A percentile compares a stretch with the other conserved stretches of the same genome.
phyloP scores from a whole-genome alignment of 2,888 invertebrate species.

The Drosophila rubida region DNA sequence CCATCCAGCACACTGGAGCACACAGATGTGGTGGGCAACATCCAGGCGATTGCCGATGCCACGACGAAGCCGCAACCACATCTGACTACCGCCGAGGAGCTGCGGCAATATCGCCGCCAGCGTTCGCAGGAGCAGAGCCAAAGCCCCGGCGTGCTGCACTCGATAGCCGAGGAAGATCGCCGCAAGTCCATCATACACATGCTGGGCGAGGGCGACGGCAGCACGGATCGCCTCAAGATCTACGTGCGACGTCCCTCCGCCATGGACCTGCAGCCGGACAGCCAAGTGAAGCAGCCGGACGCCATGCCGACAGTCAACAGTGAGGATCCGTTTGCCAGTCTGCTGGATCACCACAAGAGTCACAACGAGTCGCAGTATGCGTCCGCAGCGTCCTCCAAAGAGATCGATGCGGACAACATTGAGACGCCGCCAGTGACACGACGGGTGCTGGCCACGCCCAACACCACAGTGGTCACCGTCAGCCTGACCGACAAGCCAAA shows the following conservation, averaged over 20 bases:
- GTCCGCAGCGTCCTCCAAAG: constrained; percentile 87
- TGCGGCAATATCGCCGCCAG: constrained; percentile 87
- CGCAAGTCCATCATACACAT: constrained; percentile 87
- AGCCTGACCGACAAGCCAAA: constrained; percentile 67
- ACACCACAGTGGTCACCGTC: constrained; percentile 77
- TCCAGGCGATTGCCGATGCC: constrained; percentile 92
- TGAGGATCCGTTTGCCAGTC: constrained; percentile 72
- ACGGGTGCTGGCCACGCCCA: constrained; percentile 84
- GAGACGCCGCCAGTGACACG: constrained; percentile 94
- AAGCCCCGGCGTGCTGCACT: constrained; percentile 85
- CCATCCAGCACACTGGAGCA: constrained; percentile 92
- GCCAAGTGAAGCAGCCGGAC: not conserved
- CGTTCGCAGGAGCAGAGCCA: constrained; percentile 86
- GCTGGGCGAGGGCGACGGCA: constrained; percentile 85
- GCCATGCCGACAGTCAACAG: not conserved
- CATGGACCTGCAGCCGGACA: constrained; percentile 47
- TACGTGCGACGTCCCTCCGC: constrained; percentile 86
- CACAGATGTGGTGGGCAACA: constrained; percentile 92
- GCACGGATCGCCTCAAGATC: constrained; percentile 86
- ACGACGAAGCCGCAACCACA: constrained; percentile 87
- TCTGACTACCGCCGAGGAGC: constrained; percentile 86
- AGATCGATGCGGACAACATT: constrained; percentile 95
- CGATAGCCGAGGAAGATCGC: constrained; percentile 88
- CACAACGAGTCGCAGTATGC: constrained; percentile 70
- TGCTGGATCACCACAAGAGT: constrained; percentile 75